Base-by-base conservation (phyloP, 92 coral and sea anemone genomes). In the Zoanthus sansibaricus region DNA sequence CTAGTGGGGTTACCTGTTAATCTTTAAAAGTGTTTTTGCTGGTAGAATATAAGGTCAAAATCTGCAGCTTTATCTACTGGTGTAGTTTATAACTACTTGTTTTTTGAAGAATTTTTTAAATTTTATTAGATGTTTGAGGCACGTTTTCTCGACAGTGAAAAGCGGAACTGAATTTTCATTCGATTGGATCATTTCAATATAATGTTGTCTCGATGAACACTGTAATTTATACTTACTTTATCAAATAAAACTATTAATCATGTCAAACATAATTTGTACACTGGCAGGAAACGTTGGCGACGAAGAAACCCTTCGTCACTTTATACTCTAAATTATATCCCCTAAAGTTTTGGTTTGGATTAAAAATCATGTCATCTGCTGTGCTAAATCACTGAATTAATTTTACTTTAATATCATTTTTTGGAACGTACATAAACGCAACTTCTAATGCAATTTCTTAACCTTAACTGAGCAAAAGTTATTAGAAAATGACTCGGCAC, bases 1-100 rank as follows among this genome's bases (percentile, higher is more conserved):
- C 25, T 21, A 62, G 75, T 30, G 74, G 73, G 59, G 73, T 62
- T 49, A 75, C 82, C 83, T 47, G 82, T 76, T 59, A n/a, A 49
- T 20, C 33, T 18, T 52, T 6, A 46, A 42, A n/a, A 47, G 82
- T 67, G 76, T 76, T 58, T 52, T 49, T 48, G 74, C 75, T 32
- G 83, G 75, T 66, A 48, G 83, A 77, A 45, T 49, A 31, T 10
- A 15, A 25, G 31, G 5, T 69, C 9, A 2, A 62, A n/a, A 7
- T 62, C 9, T 9, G n/a, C 8, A 62, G 20, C 6, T 8, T 9
- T 62, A 6, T 8, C 30, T 62, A n/a, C 8, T 5, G 20, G 20
- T 62, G 20, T 2, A 62, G 8, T 7, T 17, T n/a, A 5, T 7
- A 62, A 17, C 20, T n/a, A 7, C 69, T 18, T 17, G 1, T 18